A percentile compares a stretch with the other conserved stretches of the same genome.
These are phyloP conservation scores for Brachionus koreanus DNA, from an alignment of 1,140 invertebrate genomes.

Conservation along the genomic window DNA sequence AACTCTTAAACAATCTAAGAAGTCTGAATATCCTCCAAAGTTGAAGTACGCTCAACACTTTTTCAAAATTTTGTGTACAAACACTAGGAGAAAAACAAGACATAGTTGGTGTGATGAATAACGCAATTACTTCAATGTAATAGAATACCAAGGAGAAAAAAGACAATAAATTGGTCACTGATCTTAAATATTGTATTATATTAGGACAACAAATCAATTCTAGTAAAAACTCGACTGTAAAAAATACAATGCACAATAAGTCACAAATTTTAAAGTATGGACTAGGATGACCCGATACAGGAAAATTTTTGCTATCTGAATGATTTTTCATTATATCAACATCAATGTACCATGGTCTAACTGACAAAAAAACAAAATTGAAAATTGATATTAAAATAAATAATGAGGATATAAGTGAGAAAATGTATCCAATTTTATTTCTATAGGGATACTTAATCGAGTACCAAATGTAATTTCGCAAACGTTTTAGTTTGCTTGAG, in stretches of 20 bases:
- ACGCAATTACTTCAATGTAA: slow-evolving; percentile 69
- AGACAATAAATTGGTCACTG: slow-evolving; percentile 97
- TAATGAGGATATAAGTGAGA: neutral
- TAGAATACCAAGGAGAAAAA: slow-evolving; percentile 98
- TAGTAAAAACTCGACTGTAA: slow-evolving; percentile 94
- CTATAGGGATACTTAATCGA: neutral
- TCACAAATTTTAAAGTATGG: slow-evolving; percentile 48
- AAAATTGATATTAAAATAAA: slow-evolving; percentile 1
- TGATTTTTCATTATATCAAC: neutral
- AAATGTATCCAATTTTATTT: neutral
- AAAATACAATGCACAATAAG: slow-evolving; percentile 66
- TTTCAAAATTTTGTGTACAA: neutral
- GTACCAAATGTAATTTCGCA: neutral
- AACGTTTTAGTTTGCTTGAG: neutral
- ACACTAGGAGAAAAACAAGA: neutral
- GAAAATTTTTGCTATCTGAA: neutral
- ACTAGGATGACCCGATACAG: neutral
- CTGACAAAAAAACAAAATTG: neutral
- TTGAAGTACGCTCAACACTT: slow-evolving; percentile 43
- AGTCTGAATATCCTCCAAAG: slow-evolving; percentile 49
- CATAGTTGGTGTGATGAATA: neutral
- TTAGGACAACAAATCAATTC: slow-evolving; percentile 87
- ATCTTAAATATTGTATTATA: slow-evolving; percentile 91
- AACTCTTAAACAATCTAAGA: slow-evolving; percentile 50
- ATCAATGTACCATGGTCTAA: neutral